Percentiles rank a stretch among this genome's conserved stretches.
phyloP scores from a whole-genome alignment of 2,113 vertebrate species.

The Lamprologus lemairii region DNA sequence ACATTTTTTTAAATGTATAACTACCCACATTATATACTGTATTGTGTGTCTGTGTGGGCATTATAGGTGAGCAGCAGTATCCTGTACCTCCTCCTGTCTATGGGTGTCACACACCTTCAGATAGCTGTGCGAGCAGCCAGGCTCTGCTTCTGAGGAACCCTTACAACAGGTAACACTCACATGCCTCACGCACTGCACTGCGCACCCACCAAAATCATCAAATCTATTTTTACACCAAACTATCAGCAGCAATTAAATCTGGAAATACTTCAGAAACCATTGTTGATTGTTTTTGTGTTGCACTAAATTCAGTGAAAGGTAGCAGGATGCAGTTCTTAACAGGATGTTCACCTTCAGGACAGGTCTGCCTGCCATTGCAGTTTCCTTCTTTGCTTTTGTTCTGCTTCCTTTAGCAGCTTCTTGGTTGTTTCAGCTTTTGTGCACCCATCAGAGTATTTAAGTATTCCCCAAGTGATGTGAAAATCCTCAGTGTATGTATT shows the following conservation, averaged over 20 bases:
- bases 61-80: constrained; percentile 90
- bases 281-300: constrained; percentile 20
- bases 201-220: not conserved
- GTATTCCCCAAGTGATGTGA: not conserved
- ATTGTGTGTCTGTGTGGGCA: constrained; percentile 13
- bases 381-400: not conserved
- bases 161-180: constrained; percentile 86
- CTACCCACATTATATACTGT: not conserved
- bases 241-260: not conserved
- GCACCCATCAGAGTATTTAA: not conserved
- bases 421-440: not conserved
- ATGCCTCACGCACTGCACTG: not conserved
- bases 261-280: constrained; percentile 2
- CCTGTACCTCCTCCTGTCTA: constrained; percentile 92
- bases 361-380: constrained; percentile 8
- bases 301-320: not conserved
- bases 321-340: constrained; percentile 39
- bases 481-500: not conserved
- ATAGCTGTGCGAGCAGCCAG: constrained; percentile 90
- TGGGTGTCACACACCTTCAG: constrained; percentile 91
- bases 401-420: not conserved
- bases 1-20: not conserved
- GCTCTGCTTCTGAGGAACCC: constrained; percentile 92
- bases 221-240: constrained; percentile 11
- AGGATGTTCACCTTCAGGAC: constrained; percentile 56